A percentile compares a stretch with the other conserved stretches of the same genome.
Conservation (phyloP, 2,797 vertebrate species). For the Sebastes taczanowskii region DNA sequence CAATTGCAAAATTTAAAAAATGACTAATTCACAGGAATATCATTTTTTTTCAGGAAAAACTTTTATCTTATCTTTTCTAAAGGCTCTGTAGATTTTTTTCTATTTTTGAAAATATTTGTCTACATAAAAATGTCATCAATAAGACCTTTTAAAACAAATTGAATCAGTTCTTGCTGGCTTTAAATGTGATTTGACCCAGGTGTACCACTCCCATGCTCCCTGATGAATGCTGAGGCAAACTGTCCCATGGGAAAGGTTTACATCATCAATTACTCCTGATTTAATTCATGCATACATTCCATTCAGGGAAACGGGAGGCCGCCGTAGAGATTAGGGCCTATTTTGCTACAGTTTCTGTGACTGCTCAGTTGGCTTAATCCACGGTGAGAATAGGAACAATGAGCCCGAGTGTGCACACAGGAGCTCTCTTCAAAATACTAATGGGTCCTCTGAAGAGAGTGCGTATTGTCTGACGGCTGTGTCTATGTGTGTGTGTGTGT, state of each 20-base stretch:
- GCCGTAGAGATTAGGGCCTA: conserved; percentile 50
- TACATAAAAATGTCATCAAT: too few species aligned
- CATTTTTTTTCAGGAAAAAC: too few species aligned
- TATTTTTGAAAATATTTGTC: too few species aligned
- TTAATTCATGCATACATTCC: conserved; percentile 47
- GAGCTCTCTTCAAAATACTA: conserved; percentile 60
- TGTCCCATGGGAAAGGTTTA: conserved; percentile 51
- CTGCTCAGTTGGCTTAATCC: conserved; percentile 64
- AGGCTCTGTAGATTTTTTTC: too few species aligned
- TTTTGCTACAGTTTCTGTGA: conserved; percentile 53
- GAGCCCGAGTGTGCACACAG: conserved; percentile 51
- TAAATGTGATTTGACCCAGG: conserved; percentile 6
- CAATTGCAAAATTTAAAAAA: too few species aligned
- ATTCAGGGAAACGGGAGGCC: conserved; percentile 29
- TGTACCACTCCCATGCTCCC: not conserved
- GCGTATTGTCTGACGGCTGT: conserved; percentile 29
- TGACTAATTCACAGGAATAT: too few species aligned
- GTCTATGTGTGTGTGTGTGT: not conserved
- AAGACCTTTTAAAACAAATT: not conserved
- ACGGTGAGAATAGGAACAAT: conserved; percentile 59
- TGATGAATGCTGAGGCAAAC: not conserved
- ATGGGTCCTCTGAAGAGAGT: conserved; percentile 47
- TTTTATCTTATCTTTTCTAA: too few species aligned
- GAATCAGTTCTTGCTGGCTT: not conserved
- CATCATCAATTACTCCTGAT: conserved; percentile 45